Evolutionary conservation across 2,888 invertebrate genomes (phyloP).

Genomic region (Tortricodes alternella): DNA sequence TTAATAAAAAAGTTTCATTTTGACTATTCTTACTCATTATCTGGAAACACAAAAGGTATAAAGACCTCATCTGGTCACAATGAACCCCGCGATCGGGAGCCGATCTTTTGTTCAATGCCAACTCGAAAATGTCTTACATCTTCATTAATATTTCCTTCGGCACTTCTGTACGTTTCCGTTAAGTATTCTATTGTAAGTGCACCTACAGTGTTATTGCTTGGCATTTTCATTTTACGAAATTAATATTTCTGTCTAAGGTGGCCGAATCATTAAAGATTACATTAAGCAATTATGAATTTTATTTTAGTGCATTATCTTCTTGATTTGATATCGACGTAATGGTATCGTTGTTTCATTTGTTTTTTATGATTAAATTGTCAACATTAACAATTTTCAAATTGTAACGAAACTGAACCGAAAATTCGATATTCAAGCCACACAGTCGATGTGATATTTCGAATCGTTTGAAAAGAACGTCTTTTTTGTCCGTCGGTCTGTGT

Average conservation of each 20-base stretch:
- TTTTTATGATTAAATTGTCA: neutral
- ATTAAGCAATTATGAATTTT: no score
- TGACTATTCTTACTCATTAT: constrained; percentile 55
- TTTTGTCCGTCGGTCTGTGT: constrained; percentile 11
- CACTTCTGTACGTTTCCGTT: constrained; percentile 11
- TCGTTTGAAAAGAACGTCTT: constrained; percentile 9
- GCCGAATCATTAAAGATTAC: no score
- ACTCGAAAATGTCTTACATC: constrained; percentile 66
- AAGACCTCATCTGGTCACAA: constrained; percentile 59
- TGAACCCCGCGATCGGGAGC: constrained; percentile 49
- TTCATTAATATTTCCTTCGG: constrained; percentile 65
- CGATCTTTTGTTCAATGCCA: constrained; percentile 58
- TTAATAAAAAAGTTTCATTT: constrained; percentile 52
- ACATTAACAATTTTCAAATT: neutral
- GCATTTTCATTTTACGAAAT: neutral
- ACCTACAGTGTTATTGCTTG: neutral
- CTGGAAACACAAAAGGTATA: constrained; percentile 56
- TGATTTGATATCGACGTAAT: no score
- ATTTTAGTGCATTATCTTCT: no score
- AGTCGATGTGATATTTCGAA: constrained; percentile 4
- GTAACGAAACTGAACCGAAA: neutral
- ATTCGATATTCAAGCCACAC: constrained; percentile 15
- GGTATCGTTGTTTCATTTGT: no score
- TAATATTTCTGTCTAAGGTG: no score
- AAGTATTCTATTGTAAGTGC: neutral